Evolutionary conservation across 2,888 invertebrate genomes (phyloP), one percentile per base, ranked within the genome.

Genomic region (Argyra leucocephala): DNA sequence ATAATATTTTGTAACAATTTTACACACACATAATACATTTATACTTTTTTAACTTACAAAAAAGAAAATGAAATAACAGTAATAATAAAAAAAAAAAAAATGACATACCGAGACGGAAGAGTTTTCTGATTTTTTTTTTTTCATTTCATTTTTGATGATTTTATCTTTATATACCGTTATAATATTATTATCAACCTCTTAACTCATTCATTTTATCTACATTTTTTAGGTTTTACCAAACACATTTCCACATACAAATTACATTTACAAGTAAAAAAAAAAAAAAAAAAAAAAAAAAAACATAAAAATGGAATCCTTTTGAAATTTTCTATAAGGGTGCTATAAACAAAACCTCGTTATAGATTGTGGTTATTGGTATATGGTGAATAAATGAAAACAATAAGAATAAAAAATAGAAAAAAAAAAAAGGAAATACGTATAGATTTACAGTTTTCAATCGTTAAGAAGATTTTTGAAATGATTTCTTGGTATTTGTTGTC

Each of bases 341-440:
- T n/a, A 48, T 48, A 48, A 48, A 48, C 48, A 48, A 48, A 18
- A 48, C 48, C 48, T 48, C 48, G 15, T 48, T 48, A 48, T 48
- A 5, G 48, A 15, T 48, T 48, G 48, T 48, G 48, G 48, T 48
- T 48, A 48, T 48, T 15, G 48, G 18, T 48, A 18, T 5, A 18
- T 1, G 48, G 5, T 2, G 9, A 18, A 48, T 2, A 31, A 31
- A 31, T 31, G 31, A 31, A 12, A 31, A 31, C 1, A 31, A 3
- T 7, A 31, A 12, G 31, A 9, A 6, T 31, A 31, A 31, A n/a
- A n/a, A n/a, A n/a, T n/a, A n/a, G 26, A 26, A 31, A 31, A 31
- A 31, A 31, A 31, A 31, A 31, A n/a, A n/a, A n/a, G n/a, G n/a
- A n/a, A n/a, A n/a, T n/a, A n/a, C n/a, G n/a, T n/a, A n/a, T n/a